Conservation (phyloP, 2,797 vertebrate species). For the Notolabrus celidotus region DNA sequence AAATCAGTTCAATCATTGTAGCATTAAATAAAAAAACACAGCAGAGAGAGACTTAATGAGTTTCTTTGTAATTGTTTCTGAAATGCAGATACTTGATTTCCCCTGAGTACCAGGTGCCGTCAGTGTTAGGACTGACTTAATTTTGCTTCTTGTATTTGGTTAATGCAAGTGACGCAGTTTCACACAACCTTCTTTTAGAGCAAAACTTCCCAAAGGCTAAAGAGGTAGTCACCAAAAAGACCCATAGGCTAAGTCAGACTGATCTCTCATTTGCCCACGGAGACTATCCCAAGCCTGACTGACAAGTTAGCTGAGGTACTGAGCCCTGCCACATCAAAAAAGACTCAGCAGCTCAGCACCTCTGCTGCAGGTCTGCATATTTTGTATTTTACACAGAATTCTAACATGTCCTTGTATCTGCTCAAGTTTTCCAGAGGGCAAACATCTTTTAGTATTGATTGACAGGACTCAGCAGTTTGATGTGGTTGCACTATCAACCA, state of each 20-base stretch:
- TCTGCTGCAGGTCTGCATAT: not conserved
- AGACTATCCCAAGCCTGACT: conserved; percentile 2
- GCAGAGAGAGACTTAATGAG: not conserved
- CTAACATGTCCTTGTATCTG: not conserved
- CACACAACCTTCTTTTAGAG: not conserved
- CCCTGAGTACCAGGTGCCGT: not conserved
- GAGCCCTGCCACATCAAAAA: not conserved
- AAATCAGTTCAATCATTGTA: conserved; percentile 16
- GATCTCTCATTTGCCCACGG: not conserved
- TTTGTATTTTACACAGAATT: not conserved
- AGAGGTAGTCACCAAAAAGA: not conserved
- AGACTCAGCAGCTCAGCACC: conserved; percentile 3
- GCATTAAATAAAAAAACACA: conserved; percentile 11
- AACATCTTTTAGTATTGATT: not conserved
- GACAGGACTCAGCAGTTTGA: conserved; percentile 3
- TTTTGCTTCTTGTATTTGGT: not conserved
- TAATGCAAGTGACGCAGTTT: not conserved
- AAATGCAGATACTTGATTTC: conserved; percentile 19
- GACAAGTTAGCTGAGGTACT: not conserved
- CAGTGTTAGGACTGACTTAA: not conserved
- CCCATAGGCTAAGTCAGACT: not conserved
- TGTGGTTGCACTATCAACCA: conserved; percentile 11
- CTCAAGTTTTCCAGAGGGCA: conserved; percentile 5
- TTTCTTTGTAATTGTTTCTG: conserved; percentile 10
- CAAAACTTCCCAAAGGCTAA: not conserved